Conservation (phyloP, 2,113 vertebrate species). For the Oryzias woworae region DNA sequence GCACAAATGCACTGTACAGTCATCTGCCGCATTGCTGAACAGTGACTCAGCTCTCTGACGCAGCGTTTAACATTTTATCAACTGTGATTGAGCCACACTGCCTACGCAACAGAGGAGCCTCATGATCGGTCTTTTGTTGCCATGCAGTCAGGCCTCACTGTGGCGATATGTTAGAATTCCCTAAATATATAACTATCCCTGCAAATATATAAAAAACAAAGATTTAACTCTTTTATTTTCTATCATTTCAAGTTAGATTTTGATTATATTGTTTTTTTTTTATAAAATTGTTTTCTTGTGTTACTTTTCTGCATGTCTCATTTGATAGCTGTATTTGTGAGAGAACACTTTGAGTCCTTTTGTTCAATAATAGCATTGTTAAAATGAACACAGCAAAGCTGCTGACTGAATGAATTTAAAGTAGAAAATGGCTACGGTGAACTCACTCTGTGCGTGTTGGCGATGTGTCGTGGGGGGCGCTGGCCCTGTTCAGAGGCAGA, state of each 20-base stretch:
- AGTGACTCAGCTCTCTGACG: slow-evolving; percentile 65
- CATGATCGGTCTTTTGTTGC: slow-evolving; percentile 6
- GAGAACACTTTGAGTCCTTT: no score
- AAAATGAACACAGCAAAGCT: no score
- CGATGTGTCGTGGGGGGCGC: slow-evolving; percentile 27
- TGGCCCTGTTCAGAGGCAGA: slow-evolving; percentile 51
- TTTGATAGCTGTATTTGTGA: no score
- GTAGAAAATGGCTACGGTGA: not conserved
- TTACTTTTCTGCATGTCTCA: no score
- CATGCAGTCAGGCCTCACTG: not conserved
- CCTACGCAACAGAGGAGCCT: slow-evolving; percentile 44
- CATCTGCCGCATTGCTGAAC: slow-evolving; percentile 51
- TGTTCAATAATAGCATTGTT: no score
- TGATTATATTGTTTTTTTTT: not conserved
- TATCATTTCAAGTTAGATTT: not conserved
- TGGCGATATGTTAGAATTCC: not conserved
- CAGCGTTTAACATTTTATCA: slow-evolving; percentile 43
- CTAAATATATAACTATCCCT: no score
- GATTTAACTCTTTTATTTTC: no score
- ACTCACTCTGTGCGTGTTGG: slow-evolving; percentile 62
- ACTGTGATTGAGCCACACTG: slow-evolving; percentile 58
- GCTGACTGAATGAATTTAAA: no score
- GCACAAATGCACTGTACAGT: slow-evolving; percentile 6
- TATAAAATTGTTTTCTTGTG: no score
- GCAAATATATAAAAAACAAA: no score